Conservation (phyloP, 2,888 invertebrate genomes). For the Phasia obesa region DNA sequence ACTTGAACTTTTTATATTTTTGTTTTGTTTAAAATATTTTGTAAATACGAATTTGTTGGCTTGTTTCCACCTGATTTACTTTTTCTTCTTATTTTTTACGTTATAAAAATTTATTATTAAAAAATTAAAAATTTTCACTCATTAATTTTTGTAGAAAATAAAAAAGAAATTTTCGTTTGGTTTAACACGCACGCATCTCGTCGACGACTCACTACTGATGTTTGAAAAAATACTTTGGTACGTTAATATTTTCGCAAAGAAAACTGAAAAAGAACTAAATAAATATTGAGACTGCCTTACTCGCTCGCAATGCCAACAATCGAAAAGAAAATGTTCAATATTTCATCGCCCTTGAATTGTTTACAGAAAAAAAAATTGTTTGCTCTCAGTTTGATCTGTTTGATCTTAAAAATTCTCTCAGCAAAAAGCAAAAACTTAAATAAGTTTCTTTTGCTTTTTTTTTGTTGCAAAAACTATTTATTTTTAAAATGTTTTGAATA, state of each 20-base stretch:
- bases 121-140: slow-evolving; percentile 20
- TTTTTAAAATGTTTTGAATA: slow-evolving; percentile 29
- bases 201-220: slow-evolving; percentile 53
- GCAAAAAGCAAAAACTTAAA: slow-evolving; percentile 6
- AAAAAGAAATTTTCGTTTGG: slow-evolving; percentile 36
- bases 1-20: slow-evolving; percentile 66
- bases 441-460: background rate
- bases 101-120: slow-evolving; percentile 8
- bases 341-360: slow-evolving; percentile 72
- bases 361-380: slow-evolving; percentile 38
- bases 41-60: slow-evolving; percentile 42
- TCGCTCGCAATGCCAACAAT: slow-evolving; percentile 56
- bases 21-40: slow-evolving; percentile 44
- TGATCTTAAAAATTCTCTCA: slow-evolving; percentile 12
- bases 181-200: slow-evolving; percentile 61
- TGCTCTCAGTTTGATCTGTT: slow-evolving; percentile 32
- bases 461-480: slow-evolving; percentile 7
- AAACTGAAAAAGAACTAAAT: slow-evolving; percentile 36
- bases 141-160: slow-evolving; percentile 8
- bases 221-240: slow-evolving; percentile 46
- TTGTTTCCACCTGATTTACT: slow-evolving; percentile 56
- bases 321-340: slow-evolving; percentile 69
- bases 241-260: slow-evolving; percentile 58
- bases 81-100: slow-evolving; percentile 7
- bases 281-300: slow-evolving; percentile 47